Percentiles rank a stretch among this genome's conserved stretches.
Conservation (phyloP, 2,797 vertebrate species). For the Danio aesculapii region DNA sequence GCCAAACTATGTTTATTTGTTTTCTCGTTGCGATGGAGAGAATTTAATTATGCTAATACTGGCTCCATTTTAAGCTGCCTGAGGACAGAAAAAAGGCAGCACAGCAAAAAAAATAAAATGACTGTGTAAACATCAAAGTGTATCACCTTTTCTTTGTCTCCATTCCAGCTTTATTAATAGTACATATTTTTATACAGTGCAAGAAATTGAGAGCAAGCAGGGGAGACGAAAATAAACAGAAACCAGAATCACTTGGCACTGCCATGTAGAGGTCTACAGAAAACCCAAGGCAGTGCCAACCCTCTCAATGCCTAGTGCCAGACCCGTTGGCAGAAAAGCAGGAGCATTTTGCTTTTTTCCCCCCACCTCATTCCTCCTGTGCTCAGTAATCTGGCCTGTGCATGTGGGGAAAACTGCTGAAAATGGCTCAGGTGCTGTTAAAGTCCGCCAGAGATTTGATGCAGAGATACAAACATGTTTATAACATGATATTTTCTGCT, state of each 20-base stretch:
- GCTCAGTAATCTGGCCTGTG: conserved; percentile 57
- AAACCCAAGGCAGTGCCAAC: conserved; percentile 29
- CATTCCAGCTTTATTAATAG: conserved; percentile 39
- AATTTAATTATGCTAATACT: conserved; percentile 41
- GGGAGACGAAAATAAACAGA: conserved; percentile 45
- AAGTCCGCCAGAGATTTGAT: conserved; percentile 47
- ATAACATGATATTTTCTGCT: conserved; percentile 50
- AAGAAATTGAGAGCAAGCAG: background rate
- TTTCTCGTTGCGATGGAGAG: background rate
- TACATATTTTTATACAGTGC: conserved; percentile 24
- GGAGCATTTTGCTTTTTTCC: conserved; percentile 53
- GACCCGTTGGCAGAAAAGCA: conserved; percentile 50
- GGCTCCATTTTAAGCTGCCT: conserved; percentile 43
- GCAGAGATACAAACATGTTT: conserved; percentile 44
- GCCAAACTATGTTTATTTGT: conserved; percentile 7
- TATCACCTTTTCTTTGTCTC: conserved; percentile 48
- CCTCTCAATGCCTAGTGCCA: conserved; percentile 41
- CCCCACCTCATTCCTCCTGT: conserved; percentile 51
- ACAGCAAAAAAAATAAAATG: conserved; percentile 48
- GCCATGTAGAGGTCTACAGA: conserved; percentile 28
- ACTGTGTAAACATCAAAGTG: conserved; percentile 43
- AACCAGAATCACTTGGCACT: conserved; percentile 41
- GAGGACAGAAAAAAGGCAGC: conserved; percentile 37
- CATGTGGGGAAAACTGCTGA: conserved; percentile 54
- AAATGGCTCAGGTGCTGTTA: conserved; percentile 55